Conservation (phyloP, 2,797 vertebrate genomes). For the Sebastes kiyomatsui region DNA sequence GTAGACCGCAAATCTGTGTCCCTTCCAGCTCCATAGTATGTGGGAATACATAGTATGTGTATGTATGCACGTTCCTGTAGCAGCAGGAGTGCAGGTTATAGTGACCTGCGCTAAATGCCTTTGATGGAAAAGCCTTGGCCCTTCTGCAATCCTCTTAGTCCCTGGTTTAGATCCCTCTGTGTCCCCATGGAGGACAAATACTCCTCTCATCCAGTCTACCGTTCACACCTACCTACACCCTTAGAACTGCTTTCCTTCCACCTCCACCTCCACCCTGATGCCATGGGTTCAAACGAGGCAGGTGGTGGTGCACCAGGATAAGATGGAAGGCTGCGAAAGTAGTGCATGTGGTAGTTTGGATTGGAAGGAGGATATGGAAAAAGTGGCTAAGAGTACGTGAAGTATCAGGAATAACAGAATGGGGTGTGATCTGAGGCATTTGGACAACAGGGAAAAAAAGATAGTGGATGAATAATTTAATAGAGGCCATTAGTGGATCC, state of each 20-base stretch:
- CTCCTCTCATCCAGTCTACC: conserved; percentile 41
- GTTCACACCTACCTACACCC: conserved; percentile 39
- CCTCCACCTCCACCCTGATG: background rate
- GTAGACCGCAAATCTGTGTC: background rate
- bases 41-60: background rate
- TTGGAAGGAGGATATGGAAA: background rate
- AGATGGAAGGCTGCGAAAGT: background rate
- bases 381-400: background rate
- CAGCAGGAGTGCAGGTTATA: conserved; percentile 61
- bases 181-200: conserved; percentile 69
- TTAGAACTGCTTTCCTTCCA: conserved; percentile 5
- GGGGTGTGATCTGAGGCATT: background rate
- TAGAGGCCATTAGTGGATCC: conserved; percentile 25
- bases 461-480: conserved; percentile 41
- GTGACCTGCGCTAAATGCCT: conserved; percentile 76
- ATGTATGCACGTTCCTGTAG: conserved; percentile 2
- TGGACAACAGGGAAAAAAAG: background rate
- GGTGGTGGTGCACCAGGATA: conserved; percentile 18
- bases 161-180: conserved; percentile 73
- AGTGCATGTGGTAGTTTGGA: background rate
- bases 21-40: background rate
- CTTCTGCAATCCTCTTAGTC: conserved; percentile 82
- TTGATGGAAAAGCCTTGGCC: conserved; percentile 78
- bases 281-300: conserved; percentile 8
- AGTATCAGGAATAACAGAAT: background rate